Conservation (phyloP, 2,113 vertebrate genomes). For the Pygoscelis antarcticus region DNA sequence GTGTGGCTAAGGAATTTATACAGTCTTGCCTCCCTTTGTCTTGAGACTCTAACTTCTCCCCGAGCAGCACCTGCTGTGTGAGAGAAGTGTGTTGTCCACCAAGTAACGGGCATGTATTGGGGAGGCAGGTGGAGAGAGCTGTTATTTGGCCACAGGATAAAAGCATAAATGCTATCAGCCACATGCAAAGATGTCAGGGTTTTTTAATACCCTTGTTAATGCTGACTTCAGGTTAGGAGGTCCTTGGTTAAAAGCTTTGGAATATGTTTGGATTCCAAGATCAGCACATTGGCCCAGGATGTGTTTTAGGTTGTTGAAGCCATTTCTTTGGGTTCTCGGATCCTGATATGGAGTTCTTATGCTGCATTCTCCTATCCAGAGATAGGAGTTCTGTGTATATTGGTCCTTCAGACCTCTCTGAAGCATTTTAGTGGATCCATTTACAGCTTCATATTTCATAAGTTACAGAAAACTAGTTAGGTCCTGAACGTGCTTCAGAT, state of each 20-base stretch:
- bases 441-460: neutral
- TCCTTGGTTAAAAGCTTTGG: neutral
- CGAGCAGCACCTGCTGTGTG: neutral
- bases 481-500: neutral
- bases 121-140: neutral
- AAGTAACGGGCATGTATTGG: accelerated
- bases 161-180: neutral
- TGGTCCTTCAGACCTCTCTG: neutral
- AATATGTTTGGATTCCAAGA: neutral
- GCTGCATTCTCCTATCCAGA: neutral
- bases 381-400: neutral
- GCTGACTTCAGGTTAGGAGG: neutral
- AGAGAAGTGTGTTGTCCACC: neutral
- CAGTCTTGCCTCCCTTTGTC: neutral
- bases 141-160: neutral
- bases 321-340: neutral
- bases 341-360: neutral
- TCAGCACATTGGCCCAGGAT: neutral
- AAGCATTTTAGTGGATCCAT: neutral
- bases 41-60: neutral
- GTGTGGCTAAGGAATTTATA: neutral
- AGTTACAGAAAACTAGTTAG: neutral
- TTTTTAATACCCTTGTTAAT: neutral
- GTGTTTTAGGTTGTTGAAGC: neutral
- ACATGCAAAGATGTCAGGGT: neutral